Conservation (phyloP, 2,888 invertebrate genomes). For the Mayetiola destructor region DNA sequence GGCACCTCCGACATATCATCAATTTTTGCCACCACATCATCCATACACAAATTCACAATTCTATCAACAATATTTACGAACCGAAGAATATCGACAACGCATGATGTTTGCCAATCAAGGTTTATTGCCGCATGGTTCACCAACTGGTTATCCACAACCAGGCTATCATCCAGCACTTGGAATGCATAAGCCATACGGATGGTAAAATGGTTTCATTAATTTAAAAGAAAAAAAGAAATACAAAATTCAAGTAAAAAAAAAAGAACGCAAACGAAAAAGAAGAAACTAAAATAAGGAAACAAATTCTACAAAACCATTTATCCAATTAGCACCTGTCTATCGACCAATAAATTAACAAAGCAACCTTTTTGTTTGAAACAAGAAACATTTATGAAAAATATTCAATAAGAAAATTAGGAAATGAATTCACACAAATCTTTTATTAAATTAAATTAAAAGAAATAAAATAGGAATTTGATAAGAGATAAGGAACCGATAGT, state of each 20-base stretch:
- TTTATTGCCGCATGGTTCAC: slow-evolving; percentile 22
- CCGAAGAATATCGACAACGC: slow-evolving; percentile 44
- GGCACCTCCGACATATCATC: slow-evolving; percentile 39
- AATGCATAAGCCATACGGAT: slow-evolving; percentile 44
- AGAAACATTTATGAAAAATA: too few species aligned
- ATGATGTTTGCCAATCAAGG: slow-evolving; percentile 40
- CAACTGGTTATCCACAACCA: slow-evolving; percentile 44
- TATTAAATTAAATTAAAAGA: too few species aligned
- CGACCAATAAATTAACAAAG: too few species aligned
- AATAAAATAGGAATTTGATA: too few species aligned
- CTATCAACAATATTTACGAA: slow-evolving; percentile 57
- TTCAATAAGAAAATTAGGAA: too few species aligned
- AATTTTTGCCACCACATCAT: slow-evolving; percentile 46
- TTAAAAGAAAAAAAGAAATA: neutral
- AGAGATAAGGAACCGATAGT: too few species aligned
- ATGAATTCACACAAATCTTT: too few species aligned
- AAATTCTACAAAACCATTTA: too few species aligned
- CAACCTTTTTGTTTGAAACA: too few species aligned
- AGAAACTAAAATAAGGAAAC: too few species aligned
- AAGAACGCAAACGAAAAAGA: neutral
- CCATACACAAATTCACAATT: slow-evolving; percentile 47
- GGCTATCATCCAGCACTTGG: slow-evolving; percentile 47
- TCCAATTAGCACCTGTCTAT: too few species aligned
- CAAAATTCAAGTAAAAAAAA: neutral
- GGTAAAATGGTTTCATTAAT: slow-evolving; percentile 1